These are phyloP conservation scores for Volucella bombylans DNA, from an alignment of 2,888 invertebrate species.

Conservation along the genomic window DNA sequence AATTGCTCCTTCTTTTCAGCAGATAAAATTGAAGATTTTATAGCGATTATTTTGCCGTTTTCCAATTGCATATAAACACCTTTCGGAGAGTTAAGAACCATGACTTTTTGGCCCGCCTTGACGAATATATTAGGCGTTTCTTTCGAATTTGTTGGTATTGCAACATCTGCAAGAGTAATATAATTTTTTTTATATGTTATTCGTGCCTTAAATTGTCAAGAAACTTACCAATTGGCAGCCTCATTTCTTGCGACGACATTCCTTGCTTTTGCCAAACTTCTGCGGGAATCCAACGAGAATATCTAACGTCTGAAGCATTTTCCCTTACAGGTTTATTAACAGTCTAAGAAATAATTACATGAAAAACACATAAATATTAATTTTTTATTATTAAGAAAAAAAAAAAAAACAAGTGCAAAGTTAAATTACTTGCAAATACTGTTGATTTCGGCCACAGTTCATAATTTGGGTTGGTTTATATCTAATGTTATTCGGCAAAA, in stretches of 20 bases:
- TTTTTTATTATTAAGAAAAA: constrained; percentile 36
- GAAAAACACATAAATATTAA: no score
- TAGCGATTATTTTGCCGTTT: constrained; percentile 97
- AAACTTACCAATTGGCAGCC: constrained; percentile 89
- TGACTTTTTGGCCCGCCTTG: constrained; percentile 96
- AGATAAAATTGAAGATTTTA: constrained; percentile 83
- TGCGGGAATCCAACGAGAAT: constrained; percentile 91
- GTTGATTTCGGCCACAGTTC: constrained; percentile 36
- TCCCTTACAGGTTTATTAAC: constrained; percentile 38
- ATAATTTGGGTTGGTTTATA: constrained; percentile 50
- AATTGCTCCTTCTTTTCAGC: constrained; percentile 74
- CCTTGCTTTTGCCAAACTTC: constrained; percentile 96
- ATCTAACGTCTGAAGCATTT: constrained; percentile 81
- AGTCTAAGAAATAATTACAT: background rate
- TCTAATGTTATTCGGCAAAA: constrained; percentile 46
- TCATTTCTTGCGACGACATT: constrained; percentile 97
- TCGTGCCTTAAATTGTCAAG: background rate
- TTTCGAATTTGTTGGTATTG: constrained; percentile 94
- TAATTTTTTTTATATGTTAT: constrained; percentile 5
- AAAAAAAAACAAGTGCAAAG: background rate
- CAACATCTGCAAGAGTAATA: constrained; percentile 87
- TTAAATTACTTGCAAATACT: constrained; percentile 38
- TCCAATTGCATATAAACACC: constrained; percentile 97
- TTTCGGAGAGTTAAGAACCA: constrained; percentile 96
- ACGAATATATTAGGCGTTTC: constrained; percentile 94